These are phyloP conservation scores for Platysteira castanea DNA, from an alignment of 2,113 vertebrate genomes.

Conservation along the genomic window DNA sequence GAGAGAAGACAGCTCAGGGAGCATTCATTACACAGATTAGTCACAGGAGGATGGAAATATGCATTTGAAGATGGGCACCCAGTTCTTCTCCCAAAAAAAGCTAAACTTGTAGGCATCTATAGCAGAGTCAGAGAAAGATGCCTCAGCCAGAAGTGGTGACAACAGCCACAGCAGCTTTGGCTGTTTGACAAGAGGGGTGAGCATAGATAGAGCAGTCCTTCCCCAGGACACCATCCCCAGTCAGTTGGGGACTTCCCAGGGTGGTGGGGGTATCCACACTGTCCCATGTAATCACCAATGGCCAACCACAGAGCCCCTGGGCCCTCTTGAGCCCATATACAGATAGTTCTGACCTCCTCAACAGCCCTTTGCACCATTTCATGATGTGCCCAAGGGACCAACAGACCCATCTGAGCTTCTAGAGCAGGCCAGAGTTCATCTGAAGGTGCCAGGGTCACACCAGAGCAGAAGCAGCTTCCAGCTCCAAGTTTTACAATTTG, in stretches of 20 bases:
- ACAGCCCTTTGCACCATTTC: neutral
- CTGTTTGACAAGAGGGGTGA: neutral
- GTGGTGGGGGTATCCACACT: neutral
- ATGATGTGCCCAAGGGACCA: neutral
- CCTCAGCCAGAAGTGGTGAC: neutral
- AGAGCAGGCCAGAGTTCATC: neutral
- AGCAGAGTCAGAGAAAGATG: neutral
- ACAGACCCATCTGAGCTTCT: neutral
- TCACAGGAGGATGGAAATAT: neutral
- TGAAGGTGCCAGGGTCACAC: neutral
- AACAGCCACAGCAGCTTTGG: neutral
- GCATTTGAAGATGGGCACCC: neutral
- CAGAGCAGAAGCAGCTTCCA: neutral
- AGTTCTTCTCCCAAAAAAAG: neutral
- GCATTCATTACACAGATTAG: neutral
- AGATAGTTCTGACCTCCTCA: neutral
- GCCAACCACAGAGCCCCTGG: neutral
- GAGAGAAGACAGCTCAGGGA: neutral
- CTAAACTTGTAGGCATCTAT: neutral
- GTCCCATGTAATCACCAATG: accelerated
- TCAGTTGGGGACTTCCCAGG: neutral
- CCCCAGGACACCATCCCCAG: neutral
- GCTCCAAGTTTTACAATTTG: neutral
- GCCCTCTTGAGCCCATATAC: neutral
- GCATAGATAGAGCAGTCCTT: neutral